phyloP scores from a whole-genome alignment of 2,888 invertebrate genomes.

The Thecocarcelia acutangulata region DNA sequence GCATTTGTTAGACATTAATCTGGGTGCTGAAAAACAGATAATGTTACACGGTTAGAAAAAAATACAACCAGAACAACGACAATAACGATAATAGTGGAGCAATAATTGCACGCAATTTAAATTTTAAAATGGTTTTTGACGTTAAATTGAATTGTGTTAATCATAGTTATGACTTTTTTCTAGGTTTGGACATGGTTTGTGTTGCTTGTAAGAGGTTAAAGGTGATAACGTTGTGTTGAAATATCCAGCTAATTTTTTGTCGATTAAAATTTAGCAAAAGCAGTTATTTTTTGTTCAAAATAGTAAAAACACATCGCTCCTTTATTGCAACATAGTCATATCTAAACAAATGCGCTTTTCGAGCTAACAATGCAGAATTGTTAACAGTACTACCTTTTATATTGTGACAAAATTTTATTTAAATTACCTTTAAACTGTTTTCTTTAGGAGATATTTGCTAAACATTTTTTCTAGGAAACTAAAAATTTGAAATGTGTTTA shows the following conservation, averaged over 20 bases:
- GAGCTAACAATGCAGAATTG: too few species aligned
- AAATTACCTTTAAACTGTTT: too few species aligned
- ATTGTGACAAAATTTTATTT: too few species aligned
- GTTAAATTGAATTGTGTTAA: slow-evolving; percentile 40
- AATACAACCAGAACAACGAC: slow-evolving; percentile 18
- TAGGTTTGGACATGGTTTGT: slow-evolving; percentile 13
- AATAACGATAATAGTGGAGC: slow-evolving; percentile 33
- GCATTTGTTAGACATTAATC: slow-evolving; percentile 65
- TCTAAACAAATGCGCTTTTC: too few species aligned
- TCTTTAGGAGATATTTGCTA: too few species aligned
- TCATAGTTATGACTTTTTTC: slow-evolving; percentile 41
- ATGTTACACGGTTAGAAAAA: slow-evolving; percentile 53
- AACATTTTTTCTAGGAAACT: too few species aligned
- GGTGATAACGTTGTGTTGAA: slow-evolving; percentile 33
- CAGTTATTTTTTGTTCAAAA: neutral
- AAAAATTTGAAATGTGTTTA: too few species aligned
- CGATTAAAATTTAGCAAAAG: neutral
- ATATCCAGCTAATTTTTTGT: neutral
- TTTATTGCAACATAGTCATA: too few species aligned
- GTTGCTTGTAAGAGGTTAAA: neutral
- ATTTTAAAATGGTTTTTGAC: slow-evolving; percentile 31
- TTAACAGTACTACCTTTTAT: too few species aligned
- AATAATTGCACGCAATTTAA: slow-evolving; percentile 63
- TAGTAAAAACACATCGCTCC: too few species aligned
- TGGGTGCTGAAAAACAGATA: slow-evolving; percentile 68